Conservation (phyloP, 2,113 vertebrate species). For the Dinomys branickii region DNA sequence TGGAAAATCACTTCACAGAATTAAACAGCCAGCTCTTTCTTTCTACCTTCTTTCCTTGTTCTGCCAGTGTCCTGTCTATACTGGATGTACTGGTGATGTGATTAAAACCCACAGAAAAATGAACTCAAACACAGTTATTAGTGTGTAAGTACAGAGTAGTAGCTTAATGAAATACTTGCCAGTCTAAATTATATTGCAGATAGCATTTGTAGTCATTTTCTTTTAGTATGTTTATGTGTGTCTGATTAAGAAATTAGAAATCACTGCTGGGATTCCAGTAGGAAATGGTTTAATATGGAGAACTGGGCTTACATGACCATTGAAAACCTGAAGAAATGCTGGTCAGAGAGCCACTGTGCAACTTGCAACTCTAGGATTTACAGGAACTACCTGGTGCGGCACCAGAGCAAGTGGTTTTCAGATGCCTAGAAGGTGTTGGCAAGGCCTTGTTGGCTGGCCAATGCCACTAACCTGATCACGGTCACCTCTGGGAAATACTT, state of each 20-base stretch:
- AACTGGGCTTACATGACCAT: background rate
- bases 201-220: background rate
- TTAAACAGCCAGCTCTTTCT: background rate
- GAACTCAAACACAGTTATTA: background rate
- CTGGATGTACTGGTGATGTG: background rate
- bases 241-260: conserved; percentile 31
- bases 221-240: conserved; percentile 3
- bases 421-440: background rate
- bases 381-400: background rate
- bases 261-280: background rate
- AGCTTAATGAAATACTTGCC: background rate
- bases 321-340: background rate
- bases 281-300: background rate
- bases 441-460: background rate
- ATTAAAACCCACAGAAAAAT: background rate
- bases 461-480: background rate
- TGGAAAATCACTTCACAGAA: background rate
- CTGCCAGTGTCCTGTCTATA: background rate
- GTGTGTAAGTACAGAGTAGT: background rate
- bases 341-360: background rate
- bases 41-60: background rate
- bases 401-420: background rate
- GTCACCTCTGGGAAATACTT: background rate
- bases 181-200: background rate
- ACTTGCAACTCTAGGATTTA: background rate